Evolutionary conservation across 2,797 vertebrate genomes (phyloP).

Genomic region (Ammospiza maritima): DNA sequence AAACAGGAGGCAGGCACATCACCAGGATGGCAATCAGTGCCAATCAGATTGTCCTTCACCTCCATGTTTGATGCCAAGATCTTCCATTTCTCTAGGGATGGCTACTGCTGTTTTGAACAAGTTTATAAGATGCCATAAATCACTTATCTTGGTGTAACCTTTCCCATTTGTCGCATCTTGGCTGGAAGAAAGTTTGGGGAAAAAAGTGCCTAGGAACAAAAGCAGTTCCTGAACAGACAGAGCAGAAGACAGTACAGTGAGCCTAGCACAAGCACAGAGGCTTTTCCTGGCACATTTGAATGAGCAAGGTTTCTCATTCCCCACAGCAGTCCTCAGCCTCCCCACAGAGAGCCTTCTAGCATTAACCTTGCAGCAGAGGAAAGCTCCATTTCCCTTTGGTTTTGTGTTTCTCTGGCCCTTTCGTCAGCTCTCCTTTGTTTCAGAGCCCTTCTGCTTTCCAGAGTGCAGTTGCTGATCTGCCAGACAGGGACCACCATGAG

Average conservation of each 20-base stretch:
- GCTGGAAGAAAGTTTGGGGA: background rate
- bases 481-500: background rate
- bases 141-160: background rate
- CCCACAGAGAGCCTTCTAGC: background rate
- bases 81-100: background rate
- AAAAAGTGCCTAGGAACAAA: background rate
- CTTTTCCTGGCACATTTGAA: background rate
- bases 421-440: background rate
- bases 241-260: background rate
- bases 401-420: background rate
- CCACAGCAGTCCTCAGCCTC: background rate
- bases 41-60: background rate
- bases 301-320: background rate
- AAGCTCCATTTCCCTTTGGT: background rate
- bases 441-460: background rate
- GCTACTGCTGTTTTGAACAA: background rate
- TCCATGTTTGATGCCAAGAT: background rate
- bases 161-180: background rate
- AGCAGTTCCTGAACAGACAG: background rate
- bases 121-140: background rate
- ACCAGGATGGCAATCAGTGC: background rate
- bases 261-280: background rate
- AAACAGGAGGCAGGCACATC: background rate
- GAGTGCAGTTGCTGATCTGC: background rate
- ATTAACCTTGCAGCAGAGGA: fast-evolving